phyloP scores from a whole-genome alignment of 2,113 vertebrate species.

The Zeus faber region DNA sequence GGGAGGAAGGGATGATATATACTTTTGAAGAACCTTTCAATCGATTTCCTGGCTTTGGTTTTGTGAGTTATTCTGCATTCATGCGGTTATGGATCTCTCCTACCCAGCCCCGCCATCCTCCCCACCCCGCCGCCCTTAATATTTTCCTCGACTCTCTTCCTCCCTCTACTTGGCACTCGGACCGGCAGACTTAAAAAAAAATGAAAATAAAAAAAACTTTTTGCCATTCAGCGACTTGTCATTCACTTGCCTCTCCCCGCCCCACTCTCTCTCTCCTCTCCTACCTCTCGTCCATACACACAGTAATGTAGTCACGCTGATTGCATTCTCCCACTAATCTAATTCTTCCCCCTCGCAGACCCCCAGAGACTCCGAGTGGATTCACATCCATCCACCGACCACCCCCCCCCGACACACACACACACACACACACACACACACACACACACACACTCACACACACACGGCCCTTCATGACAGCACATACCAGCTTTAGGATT shows the following conservation, averaged over 20 bases:
- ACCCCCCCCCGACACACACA: neutral
- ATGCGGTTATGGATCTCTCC: constrained; percentile 42
- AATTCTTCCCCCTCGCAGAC: constrained; percentile 58
- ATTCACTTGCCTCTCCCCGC: constrained; percentile 39
- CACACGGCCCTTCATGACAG: constrained; percentile 38
- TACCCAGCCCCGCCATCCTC: neutral
- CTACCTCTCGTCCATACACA: neutral
- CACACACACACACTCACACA: neutral
- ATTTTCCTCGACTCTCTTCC: neutral
- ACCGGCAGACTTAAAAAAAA: no score
- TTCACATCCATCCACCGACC: constrained; percentile 55
- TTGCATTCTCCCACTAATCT: constrained; percentile 66
- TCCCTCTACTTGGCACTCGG: constrained; percentile 26
- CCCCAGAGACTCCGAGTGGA: constrained; percentile 51
- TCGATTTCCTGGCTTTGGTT: constrained; percentile 49
- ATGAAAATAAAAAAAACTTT: constrained; percentile 56
- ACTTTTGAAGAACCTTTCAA: constrained; percentile 46
- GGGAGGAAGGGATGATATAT: constrained; percentile 19
- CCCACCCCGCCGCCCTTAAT: neutral
- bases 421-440: neutral
- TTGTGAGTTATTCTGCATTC: constrained; percentile 44
- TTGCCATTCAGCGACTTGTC: constrained; percentile 50
- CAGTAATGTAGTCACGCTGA: constrained; percentile 66
- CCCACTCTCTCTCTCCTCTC: constrained; percentile 43
- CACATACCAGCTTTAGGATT: constrained; percentile 53